Conservation (phyloP, 2,888 invertebrate species). For the Linyphia triangularis region DNA sequence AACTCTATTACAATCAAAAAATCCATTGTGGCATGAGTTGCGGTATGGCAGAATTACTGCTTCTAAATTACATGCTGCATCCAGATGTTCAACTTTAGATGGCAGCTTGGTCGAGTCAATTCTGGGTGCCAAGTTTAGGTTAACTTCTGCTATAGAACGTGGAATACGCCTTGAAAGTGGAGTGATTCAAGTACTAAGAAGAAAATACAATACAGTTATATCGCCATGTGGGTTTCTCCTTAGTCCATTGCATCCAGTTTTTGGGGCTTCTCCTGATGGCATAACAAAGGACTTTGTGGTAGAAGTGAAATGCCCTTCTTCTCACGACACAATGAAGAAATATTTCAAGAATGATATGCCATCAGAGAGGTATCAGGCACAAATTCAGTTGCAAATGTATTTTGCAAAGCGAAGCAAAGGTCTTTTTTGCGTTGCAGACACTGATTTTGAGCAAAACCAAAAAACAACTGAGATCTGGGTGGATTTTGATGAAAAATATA, state of each 20-base stretch:
- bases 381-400: neutral
- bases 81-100: neutral
- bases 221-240: neutral
- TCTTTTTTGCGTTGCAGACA: neutral
- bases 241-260: neutral
- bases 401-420: neutral
- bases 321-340: neutral
- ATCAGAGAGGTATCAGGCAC: neutral
- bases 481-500: neutral
- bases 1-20: neutral
- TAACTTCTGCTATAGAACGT: neutral
- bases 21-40: neutral
- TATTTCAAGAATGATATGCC: neutral
- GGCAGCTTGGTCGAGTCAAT: neutral
- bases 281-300: neutral
- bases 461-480: neutral
- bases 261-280: slow-evolving; percentile 13
- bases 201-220: neutral
- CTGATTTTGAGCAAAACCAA: neutral
- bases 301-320: neutral
- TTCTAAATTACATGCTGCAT: neutral
- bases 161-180: neutral
- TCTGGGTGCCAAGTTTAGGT: neutral
- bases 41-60: slow-evolving; percentile 4
- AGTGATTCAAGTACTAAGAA: neutral